Base-by-base conservation (phyloP, 2,113 vertebrate species). In the Osmerus mordax region DNA sequence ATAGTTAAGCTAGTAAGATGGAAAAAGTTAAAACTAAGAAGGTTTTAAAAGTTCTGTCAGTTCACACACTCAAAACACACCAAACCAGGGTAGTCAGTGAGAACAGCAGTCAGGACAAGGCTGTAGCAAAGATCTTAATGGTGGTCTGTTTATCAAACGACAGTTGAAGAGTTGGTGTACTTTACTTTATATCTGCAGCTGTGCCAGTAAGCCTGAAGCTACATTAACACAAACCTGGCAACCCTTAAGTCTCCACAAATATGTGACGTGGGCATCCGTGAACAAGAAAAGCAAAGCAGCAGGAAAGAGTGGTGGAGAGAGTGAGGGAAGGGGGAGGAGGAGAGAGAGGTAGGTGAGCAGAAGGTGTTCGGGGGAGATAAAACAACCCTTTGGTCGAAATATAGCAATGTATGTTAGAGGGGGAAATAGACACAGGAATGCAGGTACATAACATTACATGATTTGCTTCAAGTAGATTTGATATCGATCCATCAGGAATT, bases 351-450 rank as follows among this genome's bases (percentile, higher is more conserved):
- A 72, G 47, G 18, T 8, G 51, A 16, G n/a, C 18, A 18, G 18
- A 12, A 18, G 51, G 51, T 9, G 25, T 7, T 6, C n/a, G 54
- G 74, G 74, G 41, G 61, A 71, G 79, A 74, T 74, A 25, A 12
- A 81, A 70, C 81, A 77, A 75, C 82, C 69, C 61, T 60, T 2
- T 4, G 28, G 11, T 52, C 63, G 56, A 67, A 74, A 67, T 55
- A 52, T 62, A 73, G 61, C 80, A 78, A 72, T 25, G 80, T n/a
- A 32, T 73, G 83, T 82, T 78, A 81, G 65, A 77, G 70, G 77
- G 29, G 89, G 87, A 89, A 87, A 90, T 85, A 85, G 81, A 82
- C 87, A 83, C 88, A 90, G 91, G 89, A 90, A 89, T 84, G 68
- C 21, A 78, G 62, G 64, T 52, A 77, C 51, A 83, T 79, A 65